Evolutionary conservation across 35 echinoderm and acorn worm species (phyloP).

Genomic region (Lytechinus variegatus): DNA sequence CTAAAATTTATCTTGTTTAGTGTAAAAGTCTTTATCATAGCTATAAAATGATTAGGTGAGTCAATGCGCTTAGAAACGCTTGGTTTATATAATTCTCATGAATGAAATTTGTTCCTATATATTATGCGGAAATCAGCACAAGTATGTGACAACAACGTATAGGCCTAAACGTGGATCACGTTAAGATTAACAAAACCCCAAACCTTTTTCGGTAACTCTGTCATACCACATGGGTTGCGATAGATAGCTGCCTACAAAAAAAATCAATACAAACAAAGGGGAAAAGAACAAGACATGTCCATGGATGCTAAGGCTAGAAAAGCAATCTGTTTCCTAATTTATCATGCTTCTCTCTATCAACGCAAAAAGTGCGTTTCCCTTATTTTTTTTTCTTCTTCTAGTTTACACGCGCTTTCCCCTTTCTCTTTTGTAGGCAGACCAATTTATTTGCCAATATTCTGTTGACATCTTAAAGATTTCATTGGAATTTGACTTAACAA

Average conservation of each 20-base stretch:
- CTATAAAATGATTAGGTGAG: too few relatives aligned
- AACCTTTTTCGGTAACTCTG: too few relatives aligned
- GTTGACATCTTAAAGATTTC: conserved; percentile 10
- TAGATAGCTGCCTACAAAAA: not conserved
- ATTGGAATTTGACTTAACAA: conserved; percentile 20
- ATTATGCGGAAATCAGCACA: too few relatives aligned
- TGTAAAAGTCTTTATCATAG: too few relatives aligned
- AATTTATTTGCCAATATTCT: conserved; percentile 37
- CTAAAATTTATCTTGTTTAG: too few relatives aligned
- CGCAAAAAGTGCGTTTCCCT: conserved; percentile 45
- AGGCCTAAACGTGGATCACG: too few relatives aligned
- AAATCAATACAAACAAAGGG: not conserved
- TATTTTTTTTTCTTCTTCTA: not conserved
- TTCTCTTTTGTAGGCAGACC: not conserved
- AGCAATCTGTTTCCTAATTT: conserved; percentile 32
- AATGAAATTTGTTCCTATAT: too few relatives aligned
- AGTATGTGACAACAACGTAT: too few relatives aligned
- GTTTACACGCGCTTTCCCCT: not conserved
- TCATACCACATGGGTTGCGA: too few relatives aligned
- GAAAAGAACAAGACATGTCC: not conserved
- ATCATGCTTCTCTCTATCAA: conserved; percentile 31
- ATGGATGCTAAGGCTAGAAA: not conserved
- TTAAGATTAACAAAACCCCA: too few relatives aligned
- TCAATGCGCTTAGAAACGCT: too few relatives aligned
- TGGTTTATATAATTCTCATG: too few relatives aligned